phyloP scores from a whole-genome alignment of 2,113 vertebrate species.

The Alethe diademata region DNA sequence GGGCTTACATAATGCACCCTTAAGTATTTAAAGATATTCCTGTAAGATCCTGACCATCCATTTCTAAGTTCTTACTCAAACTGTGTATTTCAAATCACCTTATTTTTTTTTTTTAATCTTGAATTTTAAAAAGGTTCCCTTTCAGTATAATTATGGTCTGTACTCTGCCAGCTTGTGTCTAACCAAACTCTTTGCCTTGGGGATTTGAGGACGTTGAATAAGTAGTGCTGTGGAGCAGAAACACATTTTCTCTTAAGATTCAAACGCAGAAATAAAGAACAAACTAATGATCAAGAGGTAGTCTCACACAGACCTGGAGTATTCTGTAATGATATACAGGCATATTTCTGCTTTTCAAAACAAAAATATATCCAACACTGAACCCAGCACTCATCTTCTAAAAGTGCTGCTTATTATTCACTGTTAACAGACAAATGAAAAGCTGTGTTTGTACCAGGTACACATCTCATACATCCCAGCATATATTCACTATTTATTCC shows the following conservation, averaged over 20 bases:
- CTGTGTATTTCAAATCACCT: not conserved
- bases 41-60: not conserved
- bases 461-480: not conserved
- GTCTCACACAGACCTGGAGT: not conserved
- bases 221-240: slow-evolving; percentile 22
- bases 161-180: slow-evolving; percentile 28
- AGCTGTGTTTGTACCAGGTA: not conserved
- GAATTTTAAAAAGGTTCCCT: slow-evolving; percentile 20
- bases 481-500: not conserved
- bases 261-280: slow-evolving; percentile 11
- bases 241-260: slow-evolving; percentile 15
- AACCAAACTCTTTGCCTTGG: slow-evolving; percentile 34
- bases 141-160: slow-evolving; percentile 21
- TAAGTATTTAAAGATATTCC: slow-evolving; percentile 12
- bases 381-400: not conserved
- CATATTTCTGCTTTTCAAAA: not conserved
- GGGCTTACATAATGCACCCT: not conserved
- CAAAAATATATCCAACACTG: not conserved
- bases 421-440: slow-evolving; percentile 14
- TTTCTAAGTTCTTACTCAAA: not conserved
- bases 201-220: slow-evolving; percentile 15
- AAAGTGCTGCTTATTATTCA: slow-evolving; percentile 1
- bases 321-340: slow-evolving; percentile 2
- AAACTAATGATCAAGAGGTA: slow-evolving; percentile 29
- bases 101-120: not conserved